Percentiles rank a stretch among this genome's conserved stretches.
Evolutionary conservation across 2,888 invertebrate species (phyloP).

Genomic region (Cloeon dipterum): DNA sequence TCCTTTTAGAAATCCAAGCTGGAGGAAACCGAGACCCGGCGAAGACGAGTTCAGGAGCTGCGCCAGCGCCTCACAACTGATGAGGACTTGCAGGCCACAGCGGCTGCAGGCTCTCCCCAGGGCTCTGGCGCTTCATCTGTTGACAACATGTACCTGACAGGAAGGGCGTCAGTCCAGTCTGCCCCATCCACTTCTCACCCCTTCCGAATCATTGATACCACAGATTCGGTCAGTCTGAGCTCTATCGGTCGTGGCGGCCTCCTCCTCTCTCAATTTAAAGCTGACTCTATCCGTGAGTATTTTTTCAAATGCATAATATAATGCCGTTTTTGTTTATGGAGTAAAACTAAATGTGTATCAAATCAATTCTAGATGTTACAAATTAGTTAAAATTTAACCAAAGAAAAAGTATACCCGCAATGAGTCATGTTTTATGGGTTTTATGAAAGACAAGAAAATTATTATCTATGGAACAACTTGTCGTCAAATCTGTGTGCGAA

Average conservation of each 20-base stretch:
- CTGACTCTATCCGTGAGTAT: not conserved
- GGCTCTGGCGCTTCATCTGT: conserved; percentile 56
- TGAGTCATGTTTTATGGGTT: no score
- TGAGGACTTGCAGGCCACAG: conserved; percentile 36
- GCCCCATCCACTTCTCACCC: conserved; percentile 10
- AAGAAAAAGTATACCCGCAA: no score
- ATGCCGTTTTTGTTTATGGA: no score
- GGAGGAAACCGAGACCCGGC: conserved; percentile 13
- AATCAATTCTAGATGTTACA: no score
- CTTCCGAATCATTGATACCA: conserved; percentile 58
- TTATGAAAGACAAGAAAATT: no score
- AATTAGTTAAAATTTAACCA: no score
- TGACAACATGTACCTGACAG: conserved; percentile 46
- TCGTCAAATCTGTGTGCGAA: no score
- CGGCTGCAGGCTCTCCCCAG: conserved; percentile 35
- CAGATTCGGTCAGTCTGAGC: conserved; percentile 71
- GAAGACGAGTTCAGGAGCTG: conserved; percentile 60
- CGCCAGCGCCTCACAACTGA: conserved; percentile 70
- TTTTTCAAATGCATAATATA: no score
- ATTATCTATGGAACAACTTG: no score
- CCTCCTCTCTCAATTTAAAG: conserved; percentile 23
- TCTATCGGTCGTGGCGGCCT: conserved; percentile 65
- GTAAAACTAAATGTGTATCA: no score
- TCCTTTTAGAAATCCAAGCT: no score
- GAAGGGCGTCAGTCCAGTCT: conserved; percentile 14